Percentiles rank a stretch among this genome's conserved stretches.
Conservation (phyloP, 2,113 vertebrate species). For the Pluvianellus socialis region DNA sequence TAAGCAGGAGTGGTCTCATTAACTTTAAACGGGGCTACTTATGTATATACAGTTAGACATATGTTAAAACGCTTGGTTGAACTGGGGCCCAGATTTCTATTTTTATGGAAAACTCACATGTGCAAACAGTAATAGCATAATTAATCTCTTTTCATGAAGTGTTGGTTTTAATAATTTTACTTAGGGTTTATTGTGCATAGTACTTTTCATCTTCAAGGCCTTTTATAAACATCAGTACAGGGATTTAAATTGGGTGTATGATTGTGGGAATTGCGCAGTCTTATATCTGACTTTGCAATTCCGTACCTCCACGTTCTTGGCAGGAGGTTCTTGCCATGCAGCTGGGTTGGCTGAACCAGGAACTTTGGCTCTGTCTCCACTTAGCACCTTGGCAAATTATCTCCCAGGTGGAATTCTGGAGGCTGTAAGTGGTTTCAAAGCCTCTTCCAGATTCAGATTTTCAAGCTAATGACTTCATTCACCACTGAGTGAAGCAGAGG, state of each 20-base stretch:
- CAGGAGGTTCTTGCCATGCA: slow-evolving; percentile 32
- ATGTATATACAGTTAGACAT: not conserved
- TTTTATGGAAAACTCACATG: slow-evolving; percentile 55
- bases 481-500: slow-evolving; percentile 1
- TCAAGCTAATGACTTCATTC: slow-evolving; percentile 54
- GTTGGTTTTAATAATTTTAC: slow-evolving; percentile 55
- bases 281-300: slow-evolving; percentile 32
- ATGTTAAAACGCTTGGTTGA: slow-evolving; percentile 48
- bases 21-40: not conserved
- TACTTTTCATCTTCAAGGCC: slow-evolving; percentile 40
- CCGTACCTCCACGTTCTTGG: not conserved
- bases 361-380: slow-evolving; percentile 47
- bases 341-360: slow-evolving; percentile 37
- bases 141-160: slow-evolving; percentile 55
- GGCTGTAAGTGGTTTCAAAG: slow-evolving; percentile 28
- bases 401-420: slow-evolving; percentile 53
- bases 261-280: not conserved
- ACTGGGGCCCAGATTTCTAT: not conserved
- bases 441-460: slow-evolving; percentile 39
- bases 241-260: not conserved
- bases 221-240: not conserved
- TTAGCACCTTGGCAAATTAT: slow-evolving; percentile 58
- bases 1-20: not conserved
- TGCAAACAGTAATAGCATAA: slow-evolving; percentile 46
- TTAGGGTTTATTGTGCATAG: not conserved